A percentile compares a stretch with the other conserved stretches of the same genome.
phyloP scores from a whole-genome alignment of 2,888 invertebrate species.

The Drosophila testacea region DNA sequence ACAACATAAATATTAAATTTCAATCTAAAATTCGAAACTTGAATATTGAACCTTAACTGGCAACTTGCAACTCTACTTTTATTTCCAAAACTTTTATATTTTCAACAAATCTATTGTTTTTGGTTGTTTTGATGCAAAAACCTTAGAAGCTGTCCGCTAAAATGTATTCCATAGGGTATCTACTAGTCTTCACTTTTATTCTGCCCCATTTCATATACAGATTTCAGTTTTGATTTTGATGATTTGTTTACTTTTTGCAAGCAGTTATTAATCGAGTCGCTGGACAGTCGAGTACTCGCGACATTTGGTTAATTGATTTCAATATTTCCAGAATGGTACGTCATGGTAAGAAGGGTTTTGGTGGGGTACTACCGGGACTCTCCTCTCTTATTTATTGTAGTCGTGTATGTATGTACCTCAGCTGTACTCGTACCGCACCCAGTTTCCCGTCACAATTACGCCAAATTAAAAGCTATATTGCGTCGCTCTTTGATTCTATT shows the following conservation, averaged over 20 bases:
- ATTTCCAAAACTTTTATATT: too few species aligned
- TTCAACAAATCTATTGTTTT: too few species aligned
- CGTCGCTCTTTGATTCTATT: slow-evolving; percentile 78
- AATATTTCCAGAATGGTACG: slow-evolving; percentile 31
- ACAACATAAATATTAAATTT: neutral
- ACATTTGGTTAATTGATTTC: slow-evolving; percentile 79
- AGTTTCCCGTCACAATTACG: slow-evolving; percentile 61
- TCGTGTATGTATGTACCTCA: slow-evolving; percentile 4
- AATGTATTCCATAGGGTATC: slow-evolving; percentile 9
- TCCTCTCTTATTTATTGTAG: slow-evolving; percentile 6
- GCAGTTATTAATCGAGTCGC: slow-evolving; percentile 62
- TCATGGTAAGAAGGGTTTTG: neutral
- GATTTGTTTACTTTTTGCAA: slow-evolving; percentile 57
- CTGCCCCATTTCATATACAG: slow-evolving; percentile 23
- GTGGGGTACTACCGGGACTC: neutral
- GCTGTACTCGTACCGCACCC: slow-evolving; percentile 20
- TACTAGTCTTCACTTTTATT: slow-evolving; percentile 9
- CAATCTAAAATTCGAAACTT: too few species aligned
- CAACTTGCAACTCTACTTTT: too few species aligned
- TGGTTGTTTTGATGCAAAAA: too few species aligned
- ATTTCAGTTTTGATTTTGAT: slow-evolving; percentile 51
- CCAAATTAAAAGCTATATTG: slow-evolving; percentile 72
- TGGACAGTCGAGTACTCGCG: slow-evolving; percentile 68
- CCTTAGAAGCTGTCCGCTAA: too few species aligned
- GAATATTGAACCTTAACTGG: too few species aligned